Base-by-base conservation (phyloP, 2,888 invertebrate genomes). In the Linnaemya tessellans region DNA sequence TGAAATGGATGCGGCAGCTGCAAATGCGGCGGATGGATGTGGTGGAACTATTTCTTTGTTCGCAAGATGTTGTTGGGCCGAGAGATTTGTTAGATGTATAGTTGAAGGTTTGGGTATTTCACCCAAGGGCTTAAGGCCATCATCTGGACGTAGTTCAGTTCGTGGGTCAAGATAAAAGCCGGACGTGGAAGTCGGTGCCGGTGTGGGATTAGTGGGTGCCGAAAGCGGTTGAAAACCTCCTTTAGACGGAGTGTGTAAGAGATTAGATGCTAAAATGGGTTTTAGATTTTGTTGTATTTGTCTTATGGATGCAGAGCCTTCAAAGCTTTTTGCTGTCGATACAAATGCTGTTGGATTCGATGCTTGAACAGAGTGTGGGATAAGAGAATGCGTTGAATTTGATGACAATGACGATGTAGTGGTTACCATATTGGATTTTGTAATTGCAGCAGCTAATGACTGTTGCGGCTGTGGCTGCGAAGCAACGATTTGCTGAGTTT, bases 71-170 rank as follows among this genome's bases (percentile, higher is more conserved):
- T 54, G n/a, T 20, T 78, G 35, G 15, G 7, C 1, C 35, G 49
- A 11, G 0, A 54, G 8, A 70, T 22, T 70, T 13, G 11, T 20
- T 20, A 77, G 1, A 30, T 68, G 67, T 20, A 62, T 8, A 38
- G 13, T 60, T 65, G 65, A 30, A 51, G 54, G 86, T 78, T 64
- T 87, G 58, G 73, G 84, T 54, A 87, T 85, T 30, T 90, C 89
- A 25, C 86, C 25, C 51, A 90, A 89, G 0, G 89, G 89, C 70
- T 89, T 89, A 5, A 90, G 87, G 46, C 89, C 90, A 71, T 89
- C 88, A 62, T 90, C 90, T 1, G 89, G 87, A n/a, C 89, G 87
- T 9, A 89, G 54, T 41, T 89, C 88, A 9, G 88, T 87, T 81
- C 89, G 54, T 75, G 89, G 73, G 87, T 85, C 87, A 9, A 88